Percentiles rank a stretch among this genome's conserved stretches.
These are phyloP conservation scores for Drepana arcuata DNA, from an alignment of 1,140 invertebrate genomes.

Conservation along the genomic window DNA sequence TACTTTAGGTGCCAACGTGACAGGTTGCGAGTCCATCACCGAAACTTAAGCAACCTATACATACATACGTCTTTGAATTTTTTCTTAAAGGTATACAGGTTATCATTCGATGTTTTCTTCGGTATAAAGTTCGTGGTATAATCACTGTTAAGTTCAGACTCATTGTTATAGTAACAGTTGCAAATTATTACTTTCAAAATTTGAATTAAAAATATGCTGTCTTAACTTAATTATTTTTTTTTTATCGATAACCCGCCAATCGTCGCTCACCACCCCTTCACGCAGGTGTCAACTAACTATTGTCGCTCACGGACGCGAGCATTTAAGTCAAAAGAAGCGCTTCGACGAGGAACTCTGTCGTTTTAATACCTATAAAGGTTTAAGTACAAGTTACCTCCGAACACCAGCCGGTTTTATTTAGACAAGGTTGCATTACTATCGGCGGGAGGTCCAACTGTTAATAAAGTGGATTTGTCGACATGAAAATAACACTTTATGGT, in stretches of 20 bases:
- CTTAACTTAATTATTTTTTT: no score
- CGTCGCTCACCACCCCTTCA: slow-evolving; percentile 28
- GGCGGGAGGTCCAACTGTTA: slow-evolving; percentile 55
- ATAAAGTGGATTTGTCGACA: slow-evolving; percentile 68
- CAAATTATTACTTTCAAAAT: no score
- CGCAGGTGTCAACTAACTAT: slow-evolving; percentile 56
- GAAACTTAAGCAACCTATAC: no score
- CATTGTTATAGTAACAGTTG: no score
- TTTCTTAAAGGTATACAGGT: no score
- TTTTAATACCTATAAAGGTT: slow-evolving; percentile 35
- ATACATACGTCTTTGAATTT: no score
- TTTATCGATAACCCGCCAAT: slow-evolving; percentile 18
- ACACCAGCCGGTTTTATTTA: slow-evolving; percentile 16
- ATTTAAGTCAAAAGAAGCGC: slow-evolving; percentile 58
- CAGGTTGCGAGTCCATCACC: no score
- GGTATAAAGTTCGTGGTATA: no score
- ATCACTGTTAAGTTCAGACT: no score
- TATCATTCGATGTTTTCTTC: no score
- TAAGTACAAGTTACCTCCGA: slow-evolving; percentile 22
- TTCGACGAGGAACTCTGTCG: slow-evolving; percentile 42
- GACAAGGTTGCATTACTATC: slow-evolving; percentile 43
- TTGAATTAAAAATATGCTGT: no score
- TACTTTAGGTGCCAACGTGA: no score
- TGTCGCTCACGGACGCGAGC: slow-evolving; percentile 47
- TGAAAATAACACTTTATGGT: slow-evolving; percentile 62